Conservation (phyloP, 2,797 vertebrate genomes). For the Sebastes taczanowskii region DNA sequence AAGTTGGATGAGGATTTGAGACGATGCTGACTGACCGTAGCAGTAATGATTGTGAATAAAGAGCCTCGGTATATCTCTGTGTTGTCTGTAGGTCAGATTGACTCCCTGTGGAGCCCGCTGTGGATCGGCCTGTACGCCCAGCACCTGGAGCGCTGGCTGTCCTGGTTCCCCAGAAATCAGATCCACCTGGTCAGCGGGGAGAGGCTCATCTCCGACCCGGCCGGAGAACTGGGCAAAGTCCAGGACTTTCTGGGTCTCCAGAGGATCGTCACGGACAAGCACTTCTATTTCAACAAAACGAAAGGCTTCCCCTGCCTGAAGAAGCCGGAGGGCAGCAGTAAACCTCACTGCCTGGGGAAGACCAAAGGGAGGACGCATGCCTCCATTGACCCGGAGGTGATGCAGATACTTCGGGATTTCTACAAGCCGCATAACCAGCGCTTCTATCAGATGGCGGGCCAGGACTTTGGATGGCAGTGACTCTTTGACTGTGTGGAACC, state of each 20-base stretch:
- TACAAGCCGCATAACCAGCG: conserved; percentile 84
- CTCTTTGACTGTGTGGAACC: not conserved
- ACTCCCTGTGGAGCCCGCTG: conserved; percentile 85
- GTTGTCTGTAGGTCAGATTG: conserved; percentile 76
- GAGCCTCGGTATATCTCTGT: not conserved
- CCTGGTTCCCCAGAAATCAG: conserved; percentile 84
- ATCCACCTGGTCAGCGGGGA: conserved; percentile 87
- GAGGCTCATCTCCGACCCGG: conserved; percentile 84
- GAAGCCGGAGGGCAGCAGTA: conserved; percentile 86
- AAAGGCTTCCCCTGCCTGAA: conserved; percentile 89
- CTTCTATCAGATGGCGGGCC: conserved; percentile 85
- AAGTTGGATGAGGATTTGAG: not conserved
- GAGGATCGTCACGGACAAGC: conserved; percentile 86
- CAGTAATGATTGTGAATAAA: not conserved
- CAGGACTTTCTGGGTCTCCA: conserved; percentile 88
- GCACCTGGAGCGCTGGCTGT: conserved; percentile 86
- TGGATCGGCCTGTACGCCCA: conserved; percentile 87
- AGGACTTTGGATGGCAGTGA: conserved; percentile 88
- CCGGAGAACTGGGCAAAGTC: conserved; percentile 83
- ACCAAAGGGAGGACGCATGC: conserved; percentile 85
- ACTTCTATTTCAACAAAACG: conserved; percentile 89
- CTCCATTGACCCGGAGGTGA: conserved; percentile 74
- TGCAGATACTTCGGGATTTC: conserved; percentile 83
- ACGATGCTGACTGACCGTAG: not conserved
- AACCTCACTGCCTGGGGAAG: conserved; percentile 86